Conservation (phyloP, 2,797 vertebrate species). For the Emys orbicularis region DNA sequence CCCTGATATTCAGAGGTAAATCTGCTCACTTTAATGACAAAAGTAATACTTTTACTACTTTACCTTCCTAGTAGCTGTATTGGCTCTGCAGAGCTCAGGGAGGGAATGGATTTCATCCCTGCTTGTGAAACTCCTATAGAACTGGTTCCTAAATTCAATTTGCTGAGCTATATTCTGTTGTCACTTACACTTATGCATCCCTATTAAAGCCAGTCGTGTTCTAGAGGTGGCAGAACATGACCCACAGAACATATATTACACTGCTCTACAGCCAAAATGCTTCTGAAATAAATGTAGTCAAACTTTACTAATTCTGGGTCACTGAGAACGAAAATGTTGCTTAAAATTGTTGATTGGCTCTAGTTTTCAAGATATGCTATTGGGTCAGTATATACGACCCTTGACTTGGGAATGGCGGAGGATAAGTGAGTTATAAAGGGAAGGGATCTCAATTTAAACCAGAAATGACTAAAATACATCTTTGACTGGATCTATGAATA, state of each 20-base stretch:
- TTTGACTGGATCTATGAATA: no score
- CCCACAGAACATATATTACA: not conserved
- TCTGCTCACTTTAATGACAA: not conserved
- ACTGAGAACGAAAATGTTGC: no score
- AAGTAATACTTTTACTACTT: fast-evolving
- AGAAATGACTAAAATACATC: no score
- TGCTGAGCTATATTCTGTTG: not conserved
- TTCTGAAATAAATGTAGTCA: no score
- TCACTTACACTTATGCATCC: fast-evolving
- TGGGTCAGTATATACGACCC: no score
- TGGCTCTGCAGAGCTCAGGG: not conserved
- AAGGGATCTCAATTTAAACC: no score
- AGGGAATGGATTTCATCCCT: not conserved
- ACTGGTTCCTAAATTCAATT: not conserved
- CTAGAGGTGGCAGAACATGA: not conserved
- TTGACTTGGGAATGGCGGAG: no score
- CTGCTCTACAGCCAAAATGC: no score
- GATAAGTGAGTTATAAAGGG: no score
- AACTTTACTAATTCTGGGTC: no score
- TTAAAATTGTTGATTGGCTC: no score
- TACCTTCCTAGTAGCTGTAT: not conserved
- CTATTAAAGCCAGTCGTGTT: not conserved
- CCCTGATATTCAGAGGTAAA: not conserved
- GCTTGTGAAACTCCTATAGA: not conserved
- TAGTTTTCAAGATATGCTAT: no score